A percentile compares a stretch with the other conserved stretches of the same genome.
Conservation (phyloP, 2,888 invertebrate genomes). For the Eristalis pertinax region DNA sequence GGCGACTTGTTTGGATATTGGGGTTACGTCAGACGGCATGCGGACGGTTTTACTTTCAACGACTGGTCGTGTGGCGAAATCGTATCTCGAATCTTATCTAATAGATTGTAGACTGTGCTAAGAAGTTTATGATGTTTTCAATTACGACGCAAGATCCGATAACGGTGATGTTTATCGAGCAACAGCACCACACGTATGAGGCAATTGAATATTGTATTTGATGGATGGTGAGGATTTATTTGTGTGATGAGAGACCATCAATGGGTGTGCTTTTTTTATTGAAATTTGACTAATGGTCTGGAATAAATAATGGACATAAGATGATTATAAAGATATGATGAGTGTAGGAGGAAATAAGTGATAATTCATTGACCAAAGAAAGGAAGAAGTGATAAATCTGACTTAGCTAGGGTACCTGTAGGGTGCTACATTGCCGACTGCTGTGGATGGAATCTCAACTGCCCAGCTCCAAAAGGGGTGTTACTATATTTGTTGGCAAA, state of each 20-base stretch:
- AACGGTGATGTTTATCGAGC: neutral
- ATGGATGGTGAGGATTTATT: neutral
- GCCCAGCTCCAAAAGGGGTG: no score
- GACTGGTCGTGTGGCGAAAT: neutral
- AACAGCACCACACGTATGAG: neutral
- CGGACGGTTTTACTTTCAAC: conserved; percentile 21
- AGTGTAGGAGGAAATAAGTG: no score
- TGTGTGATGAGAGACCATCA: neutral
- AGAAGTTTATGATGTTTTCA: neutral
- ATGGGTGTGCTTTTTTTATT: no score
- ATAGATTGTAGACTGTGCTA: neutral
- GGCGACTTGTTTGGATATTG: conserved; percentile 3
- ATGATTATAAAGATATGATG: no score
- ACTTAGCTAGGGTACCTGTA: no score
- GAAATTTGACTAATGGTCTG: no score
- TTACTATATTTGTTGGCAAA: no score
- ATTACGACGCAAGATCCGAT: neutral
- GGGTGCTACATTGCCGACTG: no score
- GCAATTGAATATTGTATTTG: neutral
- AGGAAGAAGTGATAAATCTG: no score
- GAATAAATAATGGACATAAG: no score
- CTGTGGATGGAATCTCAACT: no score
- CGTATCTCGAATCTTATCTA: neutral
- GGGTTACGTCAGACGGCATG: conserved; percentile 30
- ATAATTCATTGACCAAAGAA: no score